A percentile compares a stretch with the other conserved stretches of the same genome.
Evolutionary conservation across 2,888 invertebrate species (phyloP).

Genomic region (Ophion costatus): DNA sequence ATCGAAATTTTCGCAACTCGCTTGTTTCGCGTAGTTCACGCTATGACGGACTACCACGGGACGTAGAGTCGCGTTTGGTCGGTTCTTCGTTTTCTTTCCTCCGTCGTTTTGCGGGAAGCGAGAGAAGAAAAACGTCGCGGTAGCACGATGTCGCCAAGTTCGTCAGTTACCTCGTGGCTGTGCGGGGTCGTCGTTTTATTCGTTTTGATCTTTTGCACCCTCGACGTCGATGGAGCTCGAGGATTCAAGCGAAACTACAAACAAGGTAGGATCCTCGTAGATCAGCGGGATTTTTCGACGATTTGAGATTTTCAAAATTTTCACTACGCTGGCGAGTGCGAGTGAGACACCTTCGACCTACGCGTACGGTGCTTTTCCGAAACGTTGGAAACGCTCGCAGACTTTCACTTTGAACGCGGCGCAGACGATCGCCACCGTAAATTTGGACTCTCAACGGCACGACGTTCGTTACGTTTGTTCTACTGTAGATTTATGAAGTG

Average conservation of each 20-base stretch:
- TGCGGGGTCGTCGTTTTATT: slow-evolving; percentile 63
- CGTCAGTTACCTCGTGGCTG: slow-evolving; percentile 60
- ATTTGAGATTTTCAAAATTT: too few species aligned
- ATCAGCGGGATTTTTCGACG: neutral
- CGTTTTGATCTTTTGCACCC: slow-evolving; percentile 65
- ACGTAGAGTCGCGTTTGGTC: slow-evolving; percentile 13
- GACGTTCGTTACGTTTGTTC: neutral
- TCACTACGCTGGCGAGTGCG: neutral
- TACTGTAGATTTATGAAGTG: neutral
- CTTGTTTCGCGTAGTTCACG: slow-evolving; percentile 5
- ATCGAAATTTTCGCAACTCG: neutral
- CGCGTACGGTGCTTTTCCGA: neutral
- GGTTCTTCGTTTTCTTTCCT: neutral
- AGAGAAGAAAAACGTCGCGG: neutral
- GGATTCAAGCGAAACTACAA: slow-evolving; percentile 74
- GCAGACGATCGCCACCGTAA: neutral
- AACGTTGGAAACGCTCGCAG: neutral
- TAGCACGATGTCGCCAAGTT: slow-evolving; percentile 61
- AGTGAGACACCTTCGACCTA: too few species aligned
- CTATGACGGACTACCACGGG: slow-evolving; percentile 13
- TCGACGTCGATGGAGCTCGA: slow-evolving; percentile 68
- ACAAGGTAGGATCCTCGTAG: slow-evolving; percentile 68
- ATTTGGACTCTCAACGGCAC: neutral
- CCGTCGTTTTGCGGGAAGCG: neutral
- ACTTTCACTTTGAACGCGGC: neutral